Conservation (phyloP, 2,113 vertebrate species). For the Haplotaxodon microlepis region DNA sequence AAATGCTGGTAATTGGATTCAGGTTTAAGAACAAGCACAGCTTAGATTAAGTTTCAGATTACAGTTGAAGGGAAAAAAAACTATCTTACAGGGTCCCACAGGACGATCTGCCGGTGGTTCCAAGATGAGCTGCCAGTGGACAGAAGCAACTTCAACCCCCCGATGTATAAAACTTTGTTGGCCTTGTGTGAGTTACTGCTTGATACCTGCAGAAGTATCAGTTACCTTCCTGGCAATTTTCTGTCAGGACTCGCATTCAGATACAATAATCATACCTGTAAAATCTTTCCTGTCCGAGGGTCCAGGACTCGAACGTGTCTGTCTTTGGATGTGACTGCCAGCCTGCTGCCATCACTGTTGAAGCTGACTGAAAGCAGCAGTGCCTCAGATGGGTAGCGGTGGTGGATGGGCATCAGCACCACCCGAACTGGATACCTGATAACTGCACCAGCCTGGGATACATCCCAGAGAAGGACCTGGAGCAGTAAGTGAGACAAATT, state of each 20-base stretch:
- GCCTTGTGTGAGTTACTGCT: conserved; percentile 73
- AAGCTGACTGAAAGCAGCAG: conserved; percentile 89
- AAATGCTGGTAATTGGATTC: neutral
- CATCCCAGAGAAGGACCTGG: conserved; percentile 64
- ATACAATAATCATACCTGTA: conserved; percentile 68
- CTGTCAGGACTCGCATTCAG: accelerated
- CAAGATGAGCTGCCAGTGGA: conserved; percentile 86
- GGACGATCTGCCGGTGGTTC: conserved; percentile 88
- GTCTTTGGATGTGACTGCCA: conserved; percentile 86
- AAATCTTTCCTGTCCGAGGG: conserved; percentile 72
- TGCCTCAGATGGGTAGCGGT: conserved; percentile 66
- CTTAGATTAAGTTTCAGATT: neutral
- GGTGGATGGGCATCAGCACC: conserved; percentile 61
- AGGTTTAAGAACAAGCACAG: neutral
- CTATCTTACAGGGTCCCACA: conserved; percentile 84
- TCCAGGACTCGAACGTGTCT: conserved; percentile 82
- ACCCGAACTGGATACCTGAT: conserved; percentile 74
- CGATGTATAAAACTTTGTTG: conserved; percentile 84
- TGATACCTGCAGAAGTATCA: conserved; percentile 70
- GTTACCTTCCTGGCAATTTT: neutral
- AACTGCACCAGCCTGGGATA: conserved; percentile 46
- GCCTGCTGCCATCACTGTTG: conserved; percentile 82
- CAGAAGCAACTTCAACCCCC: conserved; percentile 80
- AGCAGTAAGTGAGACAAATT: neutral
- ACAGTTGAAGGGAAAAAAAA: neutral